Base-by-base conservation (phyloP, 2,113 vertebrate genomes). In the Mesitornis unicolor region DNA sequence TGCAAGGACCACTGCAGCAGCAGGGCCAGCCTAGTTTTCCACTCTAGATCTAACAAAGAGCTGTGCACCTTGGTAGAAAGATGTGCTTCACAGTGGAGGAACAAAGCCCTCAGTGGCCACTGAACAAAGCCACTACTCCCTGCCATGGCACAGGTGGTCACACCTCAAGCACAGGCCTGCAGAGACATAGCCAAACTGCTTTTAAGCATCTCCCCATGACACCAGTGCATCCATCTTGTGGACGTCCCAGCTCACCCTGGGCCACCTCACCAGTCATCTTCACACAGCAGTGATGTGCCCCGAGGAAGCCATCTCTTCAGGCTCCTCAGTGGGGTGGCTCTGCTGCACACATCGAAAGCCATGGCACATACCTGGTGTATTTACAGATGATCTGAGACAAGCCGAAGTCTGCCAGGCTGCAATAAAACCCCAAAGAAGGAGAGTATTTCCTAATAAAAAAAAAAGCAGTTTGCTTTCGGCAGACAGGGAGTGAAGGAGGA, bases 241-340 rank as follows among this genome's bases (percentile, higher is more conserved):
- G 36, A 53, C 63, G 54, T 25, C 48, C 42, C 21, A 63, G 38
- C 19, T 35, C 14, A 71, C 11, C 19, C 45, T 69, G n/a, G 16
- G 19, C 47, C 11, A 11, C 28, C 16, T 48, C 43, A 26, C 43
- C 45, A 68, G 24, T 10, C 43, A 43, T 67, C 43, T 35, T 48
- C 48, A 31, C 26, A 31, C 19, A 31, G 22, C 1, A 0, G 7
- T 75, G 61, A 71, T 6, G 1, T 68, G 33, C 8, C 61, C 67
- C 11, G 19, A 67, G 42, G 24, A 19, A 54, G 47, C 6, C 40
- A 31, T n/a, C n/a, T 61, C 8, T 36, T 33, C 57, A 15, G 33
- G 13, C 13, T 92, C 13, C 38, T 51, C 0, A 0, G 12, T 19
- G 36, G 35, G 26, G 40, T 13, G 11, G 33, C 45, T 71, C 56